Evolutionary conservation across 2,113 vertebrate genomes (phyloP).

Genomic region (Catagonus wagneri): DNA sequence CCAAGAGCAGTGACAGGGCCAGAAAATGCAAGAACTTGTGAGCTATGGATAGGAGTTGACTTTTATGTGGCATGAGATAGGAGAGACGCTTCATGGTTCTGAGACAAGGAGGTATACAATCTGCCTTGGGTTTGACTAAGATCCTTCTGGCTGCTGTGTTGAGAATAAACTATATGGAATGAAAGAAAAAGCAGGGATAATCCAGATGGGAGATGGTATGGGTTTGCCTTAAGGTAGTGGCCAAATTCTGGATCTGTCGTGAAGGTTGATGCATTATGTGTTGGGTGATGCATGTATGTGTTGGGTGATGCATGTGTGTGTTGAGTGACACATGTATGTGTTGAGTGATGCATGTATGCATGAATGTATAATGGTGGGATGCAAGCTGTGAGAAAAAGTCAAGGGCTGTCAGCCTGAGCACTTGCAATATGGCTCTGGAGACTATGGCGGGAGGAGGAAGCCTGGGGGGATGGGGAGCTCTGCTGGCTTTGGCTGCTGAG

Average conservation of each 20-base stretch:
- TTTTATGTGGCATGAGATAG: background rate
- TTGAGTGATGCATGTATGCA: too few species aligned
- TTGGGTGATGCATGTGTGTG: background rate
- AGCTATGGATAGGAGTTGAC: background rate
- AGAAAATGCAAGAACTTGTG: background rate
- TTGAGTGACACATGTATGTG: background rate
- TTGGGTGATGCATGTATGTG: too few species aligned
- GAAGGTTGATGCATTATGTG: background rate
- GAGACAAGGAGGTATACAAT: background rate
- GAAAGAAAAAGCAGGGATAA: background rate
- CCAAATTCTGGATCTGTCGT: background rate
- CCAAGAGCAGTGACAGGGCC: background rate
- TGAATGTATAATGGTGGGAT: background rate
- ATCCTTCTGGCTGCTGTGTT: background rate
- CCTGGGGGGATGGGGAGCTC: background rate
- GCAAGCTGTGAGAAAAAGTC: background rate
- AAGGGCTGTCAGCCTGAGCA: background rate
- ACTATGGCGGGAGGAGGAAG: background rate
- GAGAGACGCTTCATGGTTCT: background rate
- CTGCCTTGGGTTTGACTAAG: background rate
- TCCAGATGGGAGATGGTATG: background rate
- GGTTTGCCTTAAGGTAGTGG: background rate
- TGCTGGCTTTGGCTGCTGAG: background rate
- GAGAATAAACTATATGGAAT: background rate
- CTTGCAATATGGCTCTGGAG: background rate